Evolutionary conservation across 2,113 vertebrate genomes (phyloP).

Genomic region (Sula dactylatra): DNA sequence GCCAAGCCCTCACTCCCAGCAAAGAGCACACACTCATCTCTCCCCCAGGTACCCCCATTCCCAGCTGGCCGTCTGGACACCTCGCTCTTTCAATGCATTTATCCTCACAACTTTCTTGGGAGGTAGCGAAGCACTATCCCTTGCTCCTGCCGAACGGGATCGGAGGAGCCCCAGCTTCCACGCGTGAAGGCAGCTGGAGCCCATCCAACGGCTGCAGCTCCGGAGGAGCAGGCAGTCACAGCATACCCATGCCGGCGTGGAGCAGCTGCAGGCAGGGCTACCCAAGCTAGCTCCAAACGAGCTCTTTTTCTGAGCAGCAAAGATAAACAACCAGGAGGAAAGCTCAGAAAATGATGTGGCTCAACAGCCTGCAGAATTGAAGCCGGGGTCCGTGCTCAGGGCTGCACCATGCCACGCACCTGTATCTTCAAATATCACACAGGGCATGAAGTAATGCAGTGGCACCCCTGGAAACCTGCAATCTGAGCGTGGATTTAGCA

Average conservation of each 20-base stretch:
- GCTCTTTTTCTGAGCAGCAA: not conserved
- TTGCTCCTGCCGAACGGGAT: not conserved
- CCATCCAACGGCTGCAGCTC: not conserved
- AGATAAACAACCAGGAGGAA: not conserved
- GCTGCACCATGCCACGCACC: not conserved
- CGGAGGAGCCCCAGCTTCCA: not conserved
- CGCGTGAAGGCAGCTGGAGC: not conserved
- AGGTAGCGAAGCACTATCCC: not conserved
- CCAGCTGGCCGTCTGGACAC: not conserved
- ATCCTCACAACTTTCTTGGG: not conserved
- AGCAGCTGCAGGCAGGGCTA: not conserved
- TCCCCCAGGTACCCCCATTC: not conserved
- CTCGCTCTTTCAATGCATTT: not conserved
- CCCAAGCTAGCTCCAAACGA: not conserved
- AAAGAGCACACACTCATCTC: not conserved
- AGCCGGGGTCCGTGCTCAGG: not conserved
- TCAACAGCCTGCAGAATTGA: not conserved
- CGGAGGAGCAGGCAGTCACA: not conserved
- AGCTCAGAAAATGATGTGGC: accelerated
- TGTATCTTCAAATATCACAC: not conserved
- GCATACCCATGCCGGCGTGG: not conserved
- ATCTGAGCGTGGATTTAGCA: not conserved
- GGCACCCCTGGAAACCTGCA: not conserved
- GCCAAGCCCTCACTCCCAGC: not conserved
- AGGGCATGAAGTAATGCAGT: not conserved